Conservation (phyloP, 2,888 invertebrate genomes). For the Torymus tubicola region DNA sequence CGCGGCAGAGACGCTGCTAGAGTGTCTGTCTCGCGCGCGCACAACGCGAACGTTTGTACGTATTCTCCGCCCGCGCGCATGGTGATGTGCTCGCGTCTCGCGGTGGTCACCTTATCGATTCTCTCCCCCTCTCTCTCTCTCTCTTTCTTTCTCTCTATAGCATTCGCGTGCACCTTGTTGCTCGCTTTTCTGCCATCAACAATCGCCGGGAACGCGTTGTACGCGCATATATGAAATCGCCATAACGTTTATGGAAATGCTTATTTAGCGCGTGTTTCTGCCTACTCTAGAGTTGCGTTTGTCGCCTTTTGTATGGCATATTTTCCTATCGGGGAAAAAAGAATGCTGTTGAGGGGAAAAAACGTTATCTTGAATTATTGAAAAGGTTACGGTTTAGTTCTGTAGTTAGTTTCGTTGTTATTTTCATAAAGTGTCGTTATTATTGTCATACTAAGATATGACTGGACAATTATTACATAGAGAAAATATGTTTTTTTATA, state of each 20-base stretch:
- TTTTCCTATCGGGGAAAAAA: not conserved
- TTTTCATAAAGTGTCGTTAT: constrained; percentile 32
- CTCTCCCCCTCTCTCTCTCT: not conserved
- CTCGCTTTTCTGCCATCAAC: constrained; percentile 18
- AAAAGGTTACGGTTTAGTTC: constrained; percentile 11
- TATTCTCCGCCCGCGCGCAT: not conserved
- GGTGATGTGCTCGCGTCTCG: constrained; percentile 9
- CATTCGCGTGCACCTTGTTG: not conserved
- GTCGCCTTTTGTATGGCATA: constrained; percentile 9
- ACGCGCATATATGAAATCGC: constrained; percentile 24
- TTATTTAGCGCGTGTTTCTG: constrained; percentile 29
- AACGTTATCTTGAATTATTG: constrained; percentile 37
- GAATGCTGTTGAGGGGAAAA: not conserved
- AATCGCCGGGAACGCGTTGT: constrained; percentile 15
- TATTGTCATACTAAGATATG: not conserved
- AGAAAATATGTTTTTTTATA: too few species aligned
- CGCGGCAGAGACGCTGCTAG: not conserved
- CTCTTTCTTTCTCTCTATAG: not conserved
- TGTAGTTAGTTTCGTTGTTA: constrained; percentile 1
- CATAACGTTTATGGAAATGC: constrained; percentile 46
- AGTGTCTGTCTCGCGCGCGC: constrained; percentile 8
- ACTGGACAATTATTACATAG: too few species aligned
- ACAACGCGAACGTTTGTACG: not conserved
- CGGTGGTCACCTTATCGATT: constrained; percentile 33
- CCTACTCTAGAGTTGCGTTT: not conserved